Base-by-base conservation (phyloP, 2,113 vertebrate genomes). In the Lipophrys pholis region DNA sequence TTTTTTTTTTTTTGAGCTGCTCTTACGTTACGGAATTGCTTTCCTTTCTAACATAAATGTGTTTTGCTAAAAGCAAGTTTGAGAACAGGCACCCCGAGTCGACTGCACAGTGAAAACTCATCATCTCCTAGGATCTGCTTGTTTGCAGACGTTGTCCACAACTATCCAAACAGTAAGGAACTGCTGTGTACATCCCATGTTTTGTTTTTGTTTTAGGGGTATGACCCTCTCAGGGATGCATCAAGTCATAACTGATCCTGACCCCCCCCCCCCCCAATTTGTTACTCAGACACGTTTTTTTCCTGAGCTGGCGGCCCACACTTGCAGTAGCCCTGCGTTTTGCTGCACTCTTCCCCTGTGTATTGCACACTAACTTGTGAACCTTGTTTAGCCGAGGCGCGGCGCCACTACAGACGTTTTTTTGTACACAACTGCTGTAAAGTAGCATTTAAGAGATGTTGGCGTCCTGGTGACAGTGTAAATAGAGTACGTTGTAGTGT, bases 221-320 rank as follows among this genome's bases (percentile, higher is more conserved):
- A 54, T 78, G 80, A 87, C 89, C 87, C 90, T 84, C 92, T 94
- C 93, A 94, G 93, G 91, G 88, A 93, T 87, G 84, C 91, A 90
- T 90, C 61, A 59, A 83, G 76, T 87, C 90, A 85, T 81, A 64
- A 84, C 41, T 69, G 69, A 82, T 85, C 71, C 83, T 53, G 38
- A 51, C 71, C 21, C 21, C 4, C 21, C 21, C 21, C 21, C 79
- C 76, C 83, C 71, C 64, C 60, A n/a, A 79, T 85, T 78, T 64
- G 57, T 84, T 63, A 60, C 42, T 84, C 60, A 55, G 43, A 81
- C 65, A 40, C 10, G 70, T 35, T 6, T 11, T 49, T 70, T 63
- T 76, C 35, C 40, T 66, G 4, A 40, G 30, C 17, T 5, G 65
- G 86, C 2, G 35, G 71, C 83, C 73, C 76, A 59, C 43, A 62